A percentile compares a stretch with the other conserved stretches of the same genome.
Conservation (phyloP, 2,888 invertebrate species). For the Heteropelma amictum region DNA sequence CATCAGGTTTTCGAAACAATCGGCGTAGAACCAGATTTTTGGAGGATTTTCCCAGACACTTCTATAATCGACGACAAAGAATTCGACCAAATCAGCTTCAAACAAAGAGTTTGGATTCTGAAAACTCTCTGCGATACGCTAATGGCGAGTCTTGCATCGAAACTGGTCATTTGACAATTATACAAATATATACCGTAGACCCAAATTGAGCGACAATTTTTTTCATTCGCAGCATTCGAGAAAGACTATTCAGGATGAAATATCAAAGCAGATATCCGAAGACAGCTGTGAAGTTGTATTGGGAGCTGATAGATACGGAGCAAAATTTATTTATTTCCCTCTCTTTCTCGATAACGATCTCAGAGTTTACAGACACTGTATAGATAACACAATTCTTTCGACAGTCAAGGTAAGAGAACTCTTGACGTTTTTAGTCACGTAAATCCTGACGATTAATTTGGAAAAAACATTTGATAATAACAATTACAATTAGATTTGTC, state of each 20-base stretch:
- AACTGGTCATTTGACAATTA: no score
- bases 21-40: constrained; percentile 80
- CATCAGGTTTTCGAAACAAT: constrained; percentile 78
- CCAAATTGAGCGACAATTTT: background rate
- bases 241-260: constrained; percentile 79
- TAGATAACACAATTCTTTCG: constrained; percentile 71
- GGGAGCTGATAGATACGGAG: constrained; percentile 79
- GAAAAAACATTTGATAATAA: no score
- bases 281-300: constrained; percentile 78
- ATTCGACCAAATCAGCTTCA: constrained; percentile 79
- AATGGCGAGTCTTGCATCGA: constrained; percentile 62
- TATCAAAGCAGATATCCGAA: constrained; percentile 77
- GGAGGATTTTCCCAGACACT: constrained; percentile 79
- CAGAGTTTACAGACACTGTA: constrained; percentile 78
- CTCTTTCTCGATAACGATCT: constrained; percentile 80
- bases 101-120: constrained; percentile 80
- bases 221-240: constrained; percentile 77
- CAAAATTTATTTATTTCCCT: constrained; percentile 80
- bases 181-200: no score
- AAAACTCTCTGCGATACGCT: constrained; percentile 80
- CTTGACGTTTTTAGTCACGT: background rate
- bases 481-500: no score
- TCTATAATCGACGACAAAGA: constrained; percentile 78
- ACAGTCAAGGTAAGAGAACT: constrained; percentile 65
- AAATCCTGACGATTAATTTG: no score